Evolutionary conservation across 2,113 vertebrate genomes (phyloP).

Genomic region (Melozone crissalis): DNA sequence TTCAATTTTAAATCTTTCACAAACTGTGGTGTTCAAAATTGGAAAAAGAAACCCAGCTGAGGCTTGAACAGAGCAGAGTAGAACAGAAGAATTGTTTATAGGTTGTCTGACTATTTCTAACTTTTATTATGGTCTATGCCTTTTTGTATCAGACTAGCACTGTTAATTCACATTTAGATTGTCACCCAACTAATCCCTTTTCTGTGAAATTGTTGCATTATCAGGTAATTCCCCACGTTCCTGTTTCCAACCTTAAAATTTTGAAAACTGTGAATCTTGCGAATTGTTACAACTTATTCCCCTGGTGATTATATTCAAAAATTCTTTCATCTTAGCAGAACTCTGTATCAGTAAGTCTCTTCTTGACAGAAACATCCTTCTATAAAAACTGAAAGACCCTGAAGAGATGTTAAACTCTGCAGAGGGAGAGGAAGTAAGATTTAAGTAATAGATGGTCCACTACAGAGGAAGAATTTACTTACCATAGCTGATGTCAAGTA

Average conservation of each 20-base stretch:
- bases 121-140: background rate
- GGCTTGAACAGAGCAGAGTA: background rate
- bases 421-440: background rate
- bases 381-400: background rate
- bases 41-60: conserved; percentile 20
- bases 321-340: background rate
- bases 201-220: background rate
- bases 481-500: background rate
- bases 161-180: background rate
- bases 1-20: conserved; percentile 13
- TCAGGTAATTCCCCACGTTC: background rate
- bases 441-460: background rate
- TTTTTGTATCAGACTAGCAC: background rate
- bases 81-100: background rate
- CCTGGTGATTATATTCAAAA: background rate
- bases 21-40: conserved; percentile 24
- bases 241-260: background rate
- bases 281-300: background rate
- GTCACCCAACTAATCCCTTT: background rate
- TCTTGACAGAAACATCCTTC: background rate
- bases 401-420: background rate
- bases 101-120: background rate
- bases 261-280: background rate
- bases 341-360: background rate
- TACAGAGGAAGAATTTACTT: background rate